Evolutionary conservation across 2,888 invertebrate genomes (phyloP), one percentile per base, ranked within the genome.

Genomic region (Synergus gifuensis): DNA sequence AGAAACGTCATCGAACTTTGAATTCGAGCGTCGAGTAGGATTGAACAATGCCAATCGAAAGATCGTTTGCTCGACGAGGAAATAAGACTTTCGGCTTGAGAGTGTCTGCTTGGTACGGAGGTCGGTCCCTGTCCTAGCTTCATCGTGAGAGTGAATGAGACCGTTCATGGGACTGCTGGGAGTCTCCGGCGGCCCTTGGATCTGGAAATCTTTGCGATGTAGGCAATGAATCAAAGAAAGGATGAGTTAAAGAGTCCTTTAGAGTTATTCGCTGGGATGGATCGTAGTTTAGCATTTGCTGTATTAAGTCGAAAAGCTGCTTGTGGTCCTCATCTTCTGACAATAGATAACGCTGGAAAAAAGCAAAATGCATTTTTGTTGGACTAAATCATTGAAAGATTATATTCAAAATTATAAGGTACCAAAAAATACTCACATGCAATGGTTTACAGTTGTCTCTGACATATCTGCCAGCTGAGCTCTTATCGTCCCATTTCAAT

Each of bases 401-500:
- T 49, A 16, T 49, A 16, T 16, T 7, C 14, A 16, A 49, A 49
- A 49, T 49, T 16, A 49, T 14, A 49, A 16, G 2, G 8, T n/a
- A 54, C 0, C 0, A 54, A 49, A 49, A 14, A 69, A 73, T 81
- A 94, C 95, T 95, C 93, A 98, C 98, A 94, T 95, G 94, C 87
- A 99, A 93, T 78, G 98, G 98, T 94, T 98, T 98, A 94, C 99
- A 99, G 93, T 98, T 98, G 92, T 99, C 98, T 89, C 98, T 95
- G 63, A 99, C 99, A 92, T 99, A 99, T 93, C 98, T 96, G 78
- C 99, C 99, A 81, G 98, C 98, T 76, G 98, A 97, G 90, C 98
- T 98, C 92, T 98, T 98, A 87, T 98, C 98, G 92, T 99, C 98
- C 99, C 99, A 99, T 93, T 98, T 98, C 91, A 99, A 94, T 93